Base-by-base conservation (phyloP, 2,888 invertebrate species). In the Megaustenia siamemsis region DNA sequence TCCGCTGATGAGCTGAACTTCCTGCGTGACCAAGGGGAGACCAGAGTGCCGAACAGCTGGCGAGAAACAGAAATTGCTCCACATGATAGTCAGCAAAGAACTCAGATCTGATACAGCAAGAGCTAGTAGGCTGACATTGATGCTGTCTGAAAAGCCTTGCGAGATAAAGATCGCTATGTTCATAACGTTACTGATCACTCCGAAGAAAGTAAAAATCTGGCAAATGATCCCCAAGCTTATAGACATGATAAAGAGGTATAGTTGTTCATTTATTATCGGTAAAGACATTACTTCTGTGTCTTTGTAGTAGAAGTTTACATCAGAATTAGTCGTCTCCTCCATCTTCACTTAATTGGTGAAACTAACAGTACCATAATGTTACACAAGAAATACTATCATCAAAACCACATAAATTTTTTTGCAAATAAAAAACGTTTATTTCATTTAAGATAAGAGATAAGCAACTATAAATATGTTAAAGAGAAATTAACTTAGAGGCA, bases 101-200 rank as follows among this genome's bases (percentile, higher is more conserved):
- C 79, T 32, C 38, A 79, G 40, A 32, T 79, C 79, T 32, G 79
- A 79, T 10, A 79, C 32, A 1, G 79, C 32, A 66, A 79, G 6
- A 21, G 66, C 79, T 45, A 79, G 32, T 2, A 79, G 45, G 21
- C 66, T 66, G 6, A 79, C 32, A 40, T 79, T 79, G 2, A 66
- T 79, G 15, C 66, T 10, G 15, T 79, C 79, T n/a, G 66, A 45
- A 32, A 79, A 79, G 10, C 79, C 79, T 60, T 45, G 79, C 28
- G 66, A 66, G 66, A 43, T 18, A 21, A 79, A 79, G 32, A 79
- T 45, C 18, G n/a, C 32, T 15, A 66, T 18, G 66, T 79, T 79
- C 28, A 79, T 43, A 35, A 79, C 24, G 32, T 79, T 79, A 32
- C 66, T 60, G 1, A 43, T 15, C 3, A 18, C 18, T 1, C 79